Conservation (phyloP, 2,888 invertebrate genomes). For the Lasiommata megera region DNA sequence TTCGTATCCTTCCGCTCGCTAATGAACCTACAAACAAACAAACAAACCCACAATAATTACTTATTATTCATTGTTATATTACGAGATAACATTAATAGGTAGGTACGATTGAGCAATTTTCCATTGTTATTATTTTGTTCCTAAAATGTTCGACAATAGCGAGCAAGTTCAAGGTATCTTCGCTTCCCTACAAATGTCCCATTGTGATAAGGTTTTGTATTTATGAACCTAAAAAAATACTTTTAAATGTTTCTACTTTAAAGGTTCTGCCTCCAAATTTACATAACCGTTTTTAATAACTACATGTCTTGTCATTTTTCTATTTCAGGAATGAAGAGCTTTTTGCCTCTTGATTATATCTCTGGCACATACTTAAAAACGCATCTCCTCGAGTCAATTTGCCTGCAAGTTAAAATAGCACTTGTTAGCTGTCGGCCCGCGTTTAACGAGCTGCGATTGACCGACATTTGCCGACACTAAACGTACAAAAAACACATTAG, state of each 20-base stretch:
- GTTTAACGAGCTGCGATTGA: slow-evolving; percentile 24
- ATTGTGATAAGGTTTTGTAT: too few species aligned
- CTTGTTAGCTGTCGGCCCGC: slow-evolving; percentile 1
- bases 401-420: slow-evolving; percentile 10
- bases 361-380: slow-evolving; percentile 20
- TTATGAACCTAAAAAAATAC: too few species aligned
- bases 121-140: too few species aligned
- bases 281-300: too few species aligned
- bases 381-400: slow-evolving; percentile 5
- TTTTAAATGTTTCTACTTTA: too few species aligned
- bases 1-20: background rate
- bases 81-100: too few species aligned
- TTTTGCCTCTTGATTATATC: background rate
- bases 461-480: slow-evolving; percentile 16
- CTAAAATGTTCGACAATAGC: too few species aligned
- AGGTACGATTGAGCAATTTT: too few species aligned
- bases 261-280: too few species aligned
- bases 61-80: background rate
- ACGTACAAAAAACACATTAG: slow-evolving; percentile 4
- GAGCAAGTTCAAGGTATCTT: too few species aligned
- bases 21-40: background rate
- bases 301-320: background rate
- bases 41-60: background rate
- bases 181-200: too few species aligned
- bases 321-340: background rate